Evolutionary conservation across 2,797 vertebrate species (phyloP).

Genomic region (Phoxinus dragarum): DNA sequence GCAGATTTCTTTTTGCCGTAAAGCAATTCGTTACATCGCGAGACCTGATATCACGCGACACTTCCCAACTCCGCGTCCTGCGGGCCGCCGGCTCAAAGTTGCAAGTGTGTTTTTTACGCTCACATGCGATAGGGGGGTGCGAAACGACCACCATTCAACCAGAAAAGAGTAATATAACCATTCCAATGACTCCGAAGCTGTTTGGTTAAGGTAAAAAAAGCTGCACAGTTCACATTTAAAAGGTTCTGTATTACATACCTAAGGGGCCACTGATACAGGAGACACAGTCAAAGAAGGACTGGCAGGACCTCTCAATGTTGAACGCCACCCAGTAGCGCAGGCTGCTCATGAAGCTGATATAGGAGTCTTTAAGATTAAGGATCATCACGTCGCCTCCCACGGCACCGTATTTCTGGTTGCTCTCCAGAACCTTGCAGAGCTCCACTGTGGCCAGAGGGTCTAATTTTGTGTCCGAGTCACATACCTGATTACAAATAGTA

Average conservation of each 20-base stretch:
- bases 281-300: constrained; percentile 90
- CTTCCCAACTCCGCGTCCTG: too few relatives aligned
- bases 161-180: too few relatives aligned
- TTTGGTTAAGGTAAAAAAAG: too few relatives aligned
- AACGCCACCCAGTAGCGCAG: constrained; percentile 93
- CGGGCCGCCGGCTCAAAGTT: too few relatives aligned
- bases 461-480: constrained; percentile 89
- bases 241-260: constrained; percentile 74
- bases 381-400: constrained; percentile 91
- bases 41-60: too few relatives aligned
- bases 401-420: constrained; percentile 81
- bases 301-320: constrained; percentile 88
- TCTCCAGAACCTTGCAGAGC: constrained; percentile 87
- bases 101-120: too few relatives aligned
- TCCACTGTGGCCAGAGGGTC: constrained; percentile 85
- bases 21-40: too few relatives aligned
- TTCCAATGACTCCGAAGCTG: too few relatives aligned
- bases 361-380: constrained; percentile 87
- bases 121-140: too few relatives aligned
- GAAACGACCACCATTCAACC: too few relatives aligned
- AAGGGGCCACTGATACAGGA: constrained; percentile 91
- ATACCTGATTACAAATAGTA: constrained; percentile 77
- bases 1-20: too few relatives aligned
- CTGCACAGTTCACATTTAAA: background rate
- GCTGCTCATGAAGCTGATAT: constrained; percentile 91